A percentile compares a stretch with the other conserved stretches of the same genome.
phyloP scores from a whole-genome alignment of 2,888 invertebrate genomes.

The Eulithis testata region DNA sequence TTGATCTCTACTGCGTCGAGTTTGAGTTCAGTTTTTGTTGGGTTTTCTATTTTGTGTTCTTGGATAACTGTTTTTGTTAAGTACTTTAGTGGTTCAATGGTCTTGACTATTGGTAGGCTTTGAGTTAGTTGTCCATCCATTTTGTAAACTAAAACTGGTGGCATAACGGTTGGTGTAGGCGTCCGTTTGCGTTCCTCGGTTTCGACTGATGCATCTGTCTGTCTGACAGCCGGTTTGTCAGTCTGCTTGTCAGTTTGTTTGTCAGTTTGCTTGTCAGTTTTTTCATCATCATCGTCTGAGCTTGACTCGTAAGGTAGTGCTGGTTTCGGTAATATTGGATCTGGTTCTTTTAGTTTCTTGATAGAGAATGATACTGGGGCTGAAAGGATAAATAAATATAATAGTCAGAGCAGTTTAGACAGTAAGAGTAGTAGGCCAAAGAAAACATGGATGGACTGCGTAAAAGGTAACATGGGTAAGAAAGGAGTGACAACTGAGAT shows the following conservation, averaged over 20 bases:
- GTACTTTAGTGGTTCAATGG: constrained; percentile 41
- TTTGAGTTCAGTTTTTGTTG: constrained; percentile 27
- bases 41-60: constrained; percentile 33
- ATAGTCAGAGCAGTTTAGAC: no score
- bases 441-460: no score
- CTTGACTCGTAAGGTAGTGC: constrained; percentile 91
- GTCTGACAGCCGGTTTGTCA: constrained; percentile 41
- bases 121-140: constrained; percentile 60
- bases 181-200: neutral
- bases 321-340: constrained; percentile 87
- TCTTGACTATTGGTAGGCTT: constrained; percentile 53
- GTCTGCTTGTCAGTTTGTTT: constrained; percentile 21
- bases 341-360: constrained; percentile 91
- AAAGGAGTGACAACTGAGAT: no score
- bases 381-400: constrained; percentile 54
- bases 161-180: neutral
- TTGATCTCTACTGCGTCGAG: constrained; percentile 37
- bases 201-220: constrained; percentile 28
- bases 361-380: constrained; percentile 94
- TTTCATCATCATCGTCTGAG: constrained; percentile 84
- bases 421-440: no score
- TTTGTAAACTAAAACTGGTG: constrained; percentile 67
- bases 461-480: no score
- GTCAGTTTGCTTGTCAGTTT: constrained; percentile 42
- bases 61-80: constrained; percentile 41